A percentile compares a stretch with the other conserved stretches of the same genome.
Conservation (phyloP, 2,888 invertebrate genomes). For the Eudemis profundana region DNA sequence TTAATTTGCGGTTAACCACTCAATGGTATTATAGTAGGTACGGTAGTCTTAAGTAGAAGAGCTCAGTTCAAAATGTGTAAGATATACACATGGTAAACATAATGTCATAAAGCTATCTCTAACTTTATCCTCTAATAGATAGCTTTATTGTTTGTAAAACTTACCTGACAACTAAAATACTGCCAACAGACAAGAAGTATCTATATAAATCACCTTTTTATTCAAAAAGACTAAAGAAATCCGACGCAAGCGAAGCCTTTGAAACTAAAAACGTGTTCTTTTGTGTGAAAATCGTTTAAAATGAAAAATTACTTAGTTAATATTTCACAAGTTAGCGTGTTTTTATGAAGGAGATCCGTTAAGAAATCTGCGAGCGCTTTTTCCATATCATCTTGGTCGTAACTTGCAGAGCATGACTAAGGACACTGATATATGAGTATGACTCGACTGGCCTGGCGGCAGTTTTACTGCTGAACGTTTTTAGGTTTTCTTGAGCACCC, state of each 20-base stretch:
- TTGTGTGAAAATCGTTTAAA: constrained; percentile 30
- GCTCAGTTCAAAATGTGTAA: too few species aligned
- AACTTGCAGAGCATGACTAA: constrained; percentile 19
- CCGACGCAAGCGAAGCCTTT: not conserved
- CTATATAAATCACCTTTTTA: constrained; percentile 2
- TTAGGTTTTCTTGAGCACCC: constrained; percentile 5
- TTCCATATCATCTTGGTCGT: constrained; percentile 28
- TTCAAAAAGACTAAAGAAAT: not conserved
- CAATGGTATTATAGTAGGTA: too few species aligned
- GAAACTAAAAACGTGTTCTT: constrained; percentile 13
- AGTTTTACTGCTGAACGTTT: constrained; percentile 17
- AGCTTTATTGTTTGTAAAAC: too few species aligned
- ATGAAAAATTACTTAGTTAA: constrained; percentile 31
- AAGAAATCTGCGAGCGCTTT: constrained; percentile 7
- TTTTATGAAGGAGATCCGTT: constrained; percentile 30
- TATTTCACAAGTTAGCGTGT: constrained; percentile 27
- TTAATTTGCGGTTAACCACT: too few species aligned
- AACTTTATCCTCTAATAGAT: too few species aligned
- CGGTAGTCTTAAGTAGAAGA: too few species aligned
- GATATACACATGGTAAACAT: too few species aligned
- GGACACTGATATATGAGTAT: constrained; percentile 22
- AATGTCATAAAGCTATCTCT: too few species aligned
- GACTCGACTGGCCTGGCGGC: not conserved
- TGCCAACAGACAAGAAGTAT: not conserved
- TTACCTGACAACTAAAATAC: too few species aligned